Base-by-base conservation (phyloP, 2,888 invertebrate genomes). In the Thyatira batis region DNA sequence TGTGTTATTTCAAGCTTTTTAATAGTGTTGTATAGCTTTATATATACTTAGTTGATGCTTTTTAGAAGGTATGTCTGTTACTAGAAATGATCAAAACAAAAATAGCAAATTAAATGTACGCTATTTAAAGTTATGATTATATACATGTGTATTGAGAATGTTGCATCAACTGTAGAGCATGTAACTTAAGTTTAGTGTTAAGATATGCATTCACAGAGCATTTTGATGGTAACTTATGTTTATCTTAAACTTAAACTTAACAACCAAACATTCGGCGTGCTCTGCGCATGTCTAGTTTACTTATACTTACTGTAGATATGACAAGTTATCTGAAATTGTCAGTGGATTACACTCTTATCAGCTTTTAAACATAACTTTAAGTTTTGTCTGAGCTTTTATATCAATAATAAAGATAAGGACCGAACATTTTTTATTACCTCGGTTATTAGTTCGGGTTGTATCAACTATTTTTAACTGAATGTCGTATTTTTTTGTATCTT, bases 1-100 rank as follows among this genome's bases (percentile, higher is more conserved):
- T 20, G 48, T 20, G n/a, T 53, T 51, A 3, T 43, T 3, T 50
- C 45, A 49, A 48, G 52, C 54, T 55, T 49, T 52, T 54, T 53
- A 20, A 52, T 55, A 54, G 1, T 13, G 28, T 11, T 11, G 4
- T 30, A 8, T n/a, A 30, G 0, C 30, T 1, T 11, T 0, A 9
- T 11, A n/a, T 30, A 11, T 30, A 30, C 11, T 3, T 30, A 30
- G 30, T n/a, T 30, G 30, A 30, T n/a, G 30, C 4, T 4, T 30
- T 30, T 2, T 8, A n/a, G n/a, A n/a, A n/a, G n/a, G n/a, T n/a
- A n/a, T n/a, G n/a, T n/a, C n/a, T 28, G 27, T 30, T 30, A 30
- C 11, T 2, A 30, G n/a, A n/a, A n/a, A n/a, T n/a, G n/a, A n/a
- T n/a, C n/a, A n/a, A n/a, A n/a, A n/a, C n/a, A n/a, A n/a, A n/a